Evolutionary conservation across 2,888 invertebrate genomes (phyloP).

Genomic region (Nemotelus pantherinus): DNA sequence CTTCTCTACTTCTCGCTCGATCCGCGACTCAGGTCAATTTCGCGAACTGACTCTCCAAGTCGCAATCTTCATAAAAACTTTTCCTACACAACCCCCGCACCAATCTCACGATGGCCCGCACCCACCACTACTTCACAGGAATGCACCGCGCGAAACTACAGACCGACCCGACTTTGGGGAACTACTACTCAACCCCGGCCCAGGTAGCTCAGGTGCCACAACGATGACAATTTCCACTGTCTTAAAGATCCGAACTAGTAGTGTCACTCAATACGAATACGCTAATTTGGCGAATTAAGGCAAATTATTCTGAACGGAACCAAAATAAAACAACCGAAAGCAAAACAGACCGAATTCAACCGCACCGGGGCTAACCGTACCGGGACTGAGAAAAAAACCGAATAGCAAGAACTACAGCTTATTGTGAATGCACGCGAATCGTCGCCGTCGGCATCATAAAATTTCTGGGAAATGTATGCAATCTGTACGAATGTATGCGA

Average conservation of each 20-base stretch:
- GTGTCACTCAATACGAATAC: background rate
- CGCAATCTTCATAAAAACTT: background rate
- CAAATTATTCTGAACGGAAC: constrained; percentile 8
- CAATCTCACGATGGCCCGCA: background rate
- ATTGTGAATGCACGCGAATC: constrained; percentile 21
- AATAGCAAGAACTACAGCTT: background rate
- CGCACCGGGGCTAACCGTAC: constrained; percentile 22
- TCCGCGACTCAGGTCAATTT: too few species aligned
- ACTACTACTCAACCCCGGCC: background rate
- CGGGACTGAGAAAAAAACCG: background rate
- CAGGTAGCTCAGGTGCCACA: constrained; percentile 18
- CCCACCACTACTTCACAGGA: background rate
- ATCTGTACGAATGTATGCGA: constrained; percentile 20
- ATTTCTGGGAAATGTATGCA: constrained; percentile 21
- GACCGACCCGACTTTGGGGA: background rate
- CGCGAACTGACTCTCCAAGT: too few species aligned
- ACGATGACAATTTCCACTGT: background rate
- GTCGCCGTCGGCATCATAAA: constrained; percentile 22
- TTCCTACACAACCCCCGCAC: constrained; percentile 8
- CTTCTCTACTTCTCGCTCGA: too few species aligned
- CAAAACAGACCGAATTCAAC: constrained; percentile 4
- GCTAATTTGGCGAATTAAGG: background rate
- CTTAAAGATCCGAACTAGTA: too few species aligned
- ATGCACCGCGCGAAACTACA: constrained; percentile 18
- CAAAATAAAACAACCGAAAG: background rate